These are phyloP conservation scores for Sebastolobus alascanus DNA, from an alignment of 2,797 vertebrate genomes.

Conservation along the genomic window DNA sequence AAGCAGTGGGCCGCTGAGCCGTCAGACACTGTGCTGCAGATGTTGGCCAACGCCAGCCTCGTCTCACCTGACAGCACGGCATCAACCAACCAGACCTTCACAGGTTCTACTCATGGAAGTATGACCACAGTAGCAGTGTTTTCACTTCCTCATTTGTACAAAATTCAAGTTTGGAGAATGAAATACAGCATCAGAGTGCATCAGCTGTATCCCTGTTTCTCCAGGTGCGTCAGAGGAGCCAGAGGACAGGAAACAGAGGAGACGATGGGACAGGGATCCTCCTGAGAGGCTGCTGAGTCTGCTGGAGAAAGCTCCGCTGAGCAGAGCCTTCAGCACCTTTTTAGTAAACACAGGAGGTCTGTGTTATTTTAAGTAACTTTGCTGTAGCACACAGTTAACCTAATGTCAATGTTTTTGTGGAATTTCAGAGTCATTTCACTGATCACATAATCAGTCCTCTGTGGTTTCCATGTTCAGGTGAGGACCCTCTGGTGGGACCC, in stretches of 20 bases:
- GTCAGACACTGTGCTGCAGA: constrained; percentile 74
- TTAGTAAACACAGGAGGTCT: constrained; percentile 88
- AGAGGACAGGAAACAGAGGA: constrained; percentile 74
- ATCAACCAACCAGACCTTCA: constrained; percentile 39
- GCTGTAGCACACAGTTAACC: not conserved
- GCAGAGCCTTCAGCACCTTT: constrained; percentile 90
- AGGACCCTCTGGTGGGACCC: constrained; percentile 83
- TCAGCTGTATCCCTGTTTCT: constrained; percentile 3
- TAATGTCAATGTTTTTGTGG: too few species aligned
- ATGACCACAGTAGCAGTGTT: not conserved
- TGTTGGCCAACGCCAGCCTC: constrained; percentile 84
- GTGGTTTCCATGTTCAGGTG: constrained; percentile 64
- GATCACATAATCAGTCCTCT: not conserved
- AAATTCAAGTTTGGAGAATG: not conserved
- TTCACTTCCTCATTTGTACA: not conserved
- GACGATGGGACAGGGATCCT: constrained; percentile 87
- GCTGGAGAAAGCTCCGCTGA: constrained; percentile 87
- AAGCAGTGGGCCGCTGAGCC: constrained; percentile 85
- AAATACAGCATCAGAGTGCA: not conserved
- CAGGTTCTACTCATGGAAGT: constrained; percentile 20
- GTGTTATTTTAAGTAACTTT: not conserved
- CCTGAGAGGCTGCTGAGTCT: constrained; percentile 88
- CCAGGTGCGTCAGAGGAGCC: constrained; percentile 49
- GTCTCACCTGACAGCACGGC: constrained; percentile 81
- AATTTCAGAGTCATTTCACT: too few species aligned